phyloP scores from a whole-genome alignment of 2,888 invertebrate species.

The Gymnocheta viridis region DNA sequence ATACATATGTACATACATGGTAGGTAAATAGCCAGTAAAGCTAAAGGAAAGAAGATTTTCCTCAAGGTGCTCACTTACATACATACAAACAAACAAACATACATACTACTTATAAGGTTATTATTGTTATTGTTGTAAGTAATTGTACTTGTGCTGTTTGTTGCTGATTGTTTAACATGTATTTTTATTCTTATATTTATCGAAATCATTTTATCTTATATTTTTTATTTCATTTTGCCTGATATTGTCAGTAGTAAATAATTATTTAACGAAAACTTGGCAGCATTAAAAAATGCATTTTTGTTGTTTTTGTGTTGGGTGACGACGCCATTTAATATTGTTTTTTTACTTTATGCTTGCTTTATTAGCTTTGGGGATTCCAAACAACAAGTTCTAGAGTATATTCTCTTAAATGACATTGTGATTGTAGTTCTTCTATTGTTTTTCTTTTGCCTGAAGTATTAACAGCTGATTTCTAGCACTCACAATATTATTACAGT shows the following conservation, averaged over 20 bases:
- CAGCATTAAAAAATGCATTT: slow-evolving; percentile 48
- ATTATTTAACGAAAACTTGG: slow-evolving; percentile 56
- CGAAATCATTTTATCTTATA: slow-evolving; percentile 19
- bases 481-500: too few relatives aligned
- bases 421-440: slow-evolving; percentile 12
- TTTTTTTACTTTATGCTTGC: background rate
- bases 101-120: too few relatives aligned
- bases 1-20: background rate
- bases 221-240: background rate
- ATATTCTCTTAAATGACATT: slow-evolving; percentile 44
- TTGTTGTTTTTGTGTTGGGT: too few relatives aligned
- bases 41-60: background rate
- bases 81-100: background rate
- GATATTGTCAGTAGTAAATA: slow-evolving; percentile 15
- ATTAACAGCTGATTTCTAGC: slow-evolving; percentile 50
- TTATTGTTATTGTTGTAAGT: slow-evolving; percentile 4
- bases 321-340: background rate
- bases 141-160: background rate
- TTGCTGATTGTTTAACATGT: slow-evolving; percentile 31
- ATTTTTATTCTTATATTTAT: slow-evolving; percentile 32
- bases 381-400: slow-evolving; percentile 44
- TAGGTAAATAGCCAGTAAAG: background rate
- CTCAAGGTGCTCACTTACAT: background rate
- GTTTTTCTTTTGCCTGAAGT: background rate
- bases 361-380: slow-evolving; percentile 4